Evolutionary conservation across 2,113 vertebrate species (phyloP), one percentile per base, ranked within the genome.

Genomic region (Castor canadensis): DNA sequence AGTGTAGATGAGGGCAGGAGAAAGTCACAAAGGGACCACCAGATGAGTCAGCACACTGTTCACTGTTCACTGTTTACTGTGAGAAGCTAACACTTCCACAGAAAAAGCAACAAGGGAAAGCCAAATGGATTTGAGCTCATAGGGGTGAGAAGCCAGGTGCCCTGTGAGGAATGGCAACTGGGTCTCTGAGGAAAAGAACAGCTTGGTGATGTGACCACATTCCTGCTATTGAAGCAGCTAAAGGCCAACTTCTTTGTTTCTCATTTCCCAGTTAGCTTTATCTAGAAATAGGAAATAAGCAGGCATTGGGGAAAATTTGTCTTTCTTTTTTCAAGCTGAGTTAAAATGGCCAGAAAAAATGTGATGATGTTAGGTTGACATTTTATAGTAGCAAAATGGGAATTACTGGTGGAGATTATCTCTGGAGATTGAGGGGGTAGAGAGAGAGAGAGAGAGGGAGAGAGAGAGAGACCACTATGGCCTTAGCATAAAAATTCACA

Each of bases 31-130:
- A 40, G 49, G 32, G 73, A 20, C 24, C 73, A 3, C 24, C 19
- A 19, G 43, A 54, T 26, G 43, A 43, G 2, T 22, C 6, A 12
- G 16, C 8, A 7, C 2, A 4, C 2, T 0, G 19, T 32, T 64
- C 62, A 3, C 15, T 6, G 3, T 2, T 66, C n/a, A 9, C n/a
- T 43, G 30, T 66, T 35, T 15, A 1, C 22, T 35, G 0, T 0
- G 19, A 93, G 73, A 52, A 92, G 28, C 45, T 16, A 4, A 10
- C 38, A 0, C 40, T 49, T 77, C 28, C 26, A 9, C 2, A 58
- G 56, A 32, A 72, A 75, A 89, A 12, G 47, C 0, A 0, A 47
- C 32, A n/a, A 22, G 16, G 47, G n/a, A 10, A 49, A n/a, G 24
- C 30, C 49, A 86, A 3, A 1, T 2, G 30, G 20, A 43, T 56